Evolutionary conservation across 2,888 invertebrate species (phyloP).

Genomic region (Lithosia quadra): DNA sequence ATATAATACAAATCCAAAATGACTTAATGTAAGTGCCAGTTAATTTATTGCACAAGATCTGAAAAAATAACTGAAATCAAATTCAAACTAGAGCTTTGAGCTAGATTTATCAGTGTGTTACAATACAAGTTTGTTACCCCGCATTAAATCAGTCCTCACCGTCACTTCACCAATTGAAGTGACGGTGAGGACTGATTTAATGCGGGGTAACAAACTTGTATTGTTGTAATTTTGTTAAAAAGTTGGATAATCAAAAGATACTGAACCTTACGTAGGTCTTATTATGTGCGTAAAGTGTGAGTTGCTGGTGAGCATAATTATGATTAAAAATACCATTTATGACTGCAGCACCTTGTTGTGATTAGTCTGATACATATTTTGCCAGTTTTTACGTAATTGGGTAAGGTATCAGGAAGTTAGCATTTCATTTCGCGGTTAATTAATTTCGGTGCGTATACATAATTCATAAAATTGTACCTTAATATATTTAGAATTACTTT

Average conservation of each 20-base stretch:
- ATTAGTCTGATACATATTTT: not conserved
- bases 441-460: not conserved
- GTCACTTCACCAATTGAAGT: too few species aligned
- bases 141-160: not conserved
- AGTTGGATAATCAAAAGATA: not conserved
- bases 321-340: not conserved
- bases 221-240: not conserved
- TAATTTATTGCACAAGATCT: not conserved
- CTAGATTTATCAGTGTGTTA: too few species aligned
- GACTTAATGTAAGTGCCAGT: not conserved
- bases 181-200: too few species aligned
- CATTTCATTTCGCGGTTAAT: slow-evolving; percentile 11
- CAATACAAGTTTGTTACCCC: not conserved
- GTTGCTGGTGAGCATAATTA: not conserved
- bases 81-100: not conserved
- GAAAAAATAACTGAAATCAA: too few species aligned
- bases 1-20: too few species aligned
- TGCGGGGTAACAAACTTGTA: too few species aligned
- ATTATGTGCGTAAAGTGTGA: not conserved
- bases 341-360: not conserved
- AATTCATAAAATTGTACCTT: not conserved
- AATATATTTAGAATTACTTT: slow-evolving; percentile 6
- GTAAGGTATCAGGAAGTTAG: not conserved
- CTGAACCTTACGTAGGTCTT: not conserved
- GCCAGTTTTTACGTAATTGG: not conserved